Base-by-base conservation (phyloP, 2,888 invertebrate species). In the Mimas tiliae region DNA sequence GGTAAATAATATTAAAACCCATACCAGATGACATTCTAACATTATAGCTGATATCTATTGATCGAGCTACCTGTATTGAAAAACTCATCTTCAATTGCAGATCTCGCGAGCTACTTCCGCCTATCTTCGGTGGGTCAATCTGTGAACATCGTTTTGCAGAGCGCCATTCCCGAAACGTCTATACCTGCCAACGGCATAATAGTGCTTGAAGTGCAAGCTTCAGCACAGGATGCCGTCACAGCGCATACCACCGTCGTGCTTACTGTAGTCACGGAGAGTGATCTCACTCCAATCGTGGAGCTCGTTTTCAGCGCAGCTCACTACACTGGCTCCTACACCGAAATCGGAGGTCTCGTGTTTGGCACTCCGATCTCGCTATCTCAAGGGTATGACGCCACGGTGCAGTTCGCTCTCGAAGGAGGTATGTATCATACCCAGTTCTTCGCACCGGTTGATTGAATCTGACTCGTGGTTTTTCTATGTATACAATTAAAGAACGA, bases 321-420 rank as follows among this genome's bases (percentile, higher is more conserved):
- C 67, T 83, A 81, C 66, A 76, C 73, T 7, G 81, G 80, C 19
- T 67, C 70, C 8, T 80, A 72, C 65, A 69, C 70, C 12, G 67
- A 67, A 12, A 42, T 45, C 9, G 66, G 6, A 16, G 76, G 74
- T 1, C 70, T 81, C 1, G 50, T 63, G 1, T 70, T 79, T 38
- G 65, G 68, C 0, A 67, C 69, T 9, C 63, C 68, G 0, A 75
- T 82, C 33, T 67, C 71, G 0, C 63, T 81, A 6, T 33, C 67
- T 0, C 55, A 73, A 38, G 80, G 80, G 8, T 78, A 75, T 33
- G 75, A 78, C 16, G 67, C 68, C 12, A 69, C 62, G 14, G 81
- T 83, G 0, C 65, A 58, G 9, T 82, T 82, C 62, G 38, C 14
- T 27, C 70, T 83, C 0, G 75, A 76, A 65, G 83, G 81, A 73